Percentiles rank a stretch among this genome's conserved stretches.
These are phyloP conservation scores for Neodiprion pinetum DNA, from an alignment of 1,140 invertebrate genomes.

Conservation along the genomic window DNA sequence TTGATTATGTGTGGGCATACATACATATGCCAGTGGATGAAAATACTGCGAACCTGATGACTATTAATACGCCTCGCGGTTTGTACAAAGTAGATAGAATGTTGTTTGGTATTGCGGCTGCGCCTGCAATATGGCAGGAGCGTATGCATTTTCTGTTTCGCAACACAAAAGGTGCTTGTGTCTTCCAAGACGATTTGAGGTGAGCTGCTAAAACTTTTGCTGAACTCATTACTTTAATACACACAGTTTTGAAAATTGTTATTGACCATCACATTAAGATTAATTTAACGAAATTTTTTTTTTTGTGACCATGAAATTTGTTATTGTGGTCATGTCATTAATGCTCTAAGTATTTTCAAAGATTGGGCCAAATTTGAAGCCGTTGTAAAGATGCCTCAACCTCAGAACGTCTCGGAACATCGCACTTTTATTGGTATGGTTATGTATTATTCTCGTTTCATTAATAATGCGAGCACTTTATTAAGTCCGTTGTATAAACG, in stretches of 20 bases:
- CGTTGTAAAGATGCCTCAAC: slow-evolving; percentile 17
- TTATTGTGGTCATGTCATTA: slow-evolving; percentile 30
- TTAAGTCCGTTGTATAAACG: slow-evolving; percentile 40
- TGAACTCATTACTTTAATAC: not conserved
- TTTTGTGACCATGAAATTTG: slow-evolving; percentile 26
- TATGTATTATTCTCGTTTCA: slow-evolving; percentile 47
- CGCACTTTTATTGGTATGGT: slow-evolving; percentile 36
- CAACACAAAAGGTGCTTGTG: slow-evolving; percentile 20
- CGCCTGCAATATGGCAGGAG: slow-evolving; percentile 36
- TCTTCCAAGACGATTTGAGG: slow-evolving; percentile 21
- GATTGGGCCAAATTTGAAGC: too few relatives aligned
- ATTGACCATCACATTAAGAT: not conserved
- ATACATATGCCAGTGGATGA: slow-evolving; percentile 30
- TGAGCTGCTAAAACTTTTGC: not conserved
- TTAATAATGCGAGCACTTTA: slow-evolving; percentile 39
- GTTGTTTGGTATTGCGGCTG: slow-evolving; percentile 33
- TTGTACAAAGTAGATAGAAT: slow-evolving; percentile 31
- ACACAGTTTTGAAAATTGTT: not conserved
- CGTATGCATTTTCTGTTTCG: slow-evolving; percentile 37
- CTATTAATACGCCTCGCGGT: slow-evolving; percentile 32
- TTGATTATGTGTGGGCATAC: slow-evolving; percentile 35
- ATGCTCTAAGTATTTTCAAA: slow-evolving; percentile 22
- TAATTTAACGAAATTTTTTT: slow-evolving; percentile 6
- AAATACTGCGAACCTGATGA: slow-evolving; percentile 11
- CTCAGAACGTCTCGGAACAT: slow-evolving; percentile 30